A percentile compares a stretch with the other conserved stretches of the same genome.
Evolutionary conservation across 2,797 vertebrate species (phyloP).

Genomic region (Eulemur rubriventer): DNA sequence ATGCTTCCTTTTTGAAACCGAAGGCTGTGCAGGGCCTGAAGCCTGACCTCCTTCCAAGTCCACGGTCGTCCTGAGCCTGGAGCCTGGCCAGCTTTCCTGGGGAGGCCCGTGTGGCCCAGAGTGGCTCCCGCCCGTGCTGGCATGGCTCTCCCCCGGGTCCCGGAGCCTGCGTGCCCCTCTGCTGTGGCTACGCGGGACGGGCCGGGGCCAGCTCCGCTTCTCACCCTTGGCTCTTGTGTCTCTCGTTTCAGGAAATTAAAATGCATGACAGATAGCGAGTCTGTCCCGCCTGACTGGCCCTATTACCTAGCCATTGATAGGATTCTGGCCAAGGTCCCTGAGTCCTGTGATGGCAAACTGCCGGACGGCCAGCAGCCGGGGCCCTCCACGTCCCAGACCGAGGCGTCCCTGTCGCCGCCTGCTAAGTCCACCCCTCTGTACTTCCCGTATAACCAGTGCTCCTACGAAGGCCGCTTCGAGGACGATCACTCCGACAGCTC

Average conservation of each 20-base stretch:
- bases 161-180: not conserved
- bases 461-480: constrained; percentile 94
- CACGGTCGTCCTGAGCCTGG: not conserved
- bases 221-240: constrained; percentile 77
- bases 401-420: constrained; percentile 90
- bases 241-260: constrained; percentile 94
- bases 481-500: constrained; percentile 93
- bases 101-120: not conserved
- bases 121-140: not conserved
- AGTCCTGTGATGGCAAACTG: constrained; percentile 90
- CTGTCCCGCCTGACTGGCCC: constrained; percentile 94
- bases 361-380: constrained; percentile 91
- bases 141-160: not conserved
- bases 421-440: constrained; percentile 92
- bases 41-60: not conserved
- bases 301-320: constrained; percentile 97
- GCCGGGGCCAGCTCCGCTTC: constrained; percentile 43
- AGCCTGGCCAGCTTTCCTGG: not conserved
- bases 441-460: constrained; percentile 93
- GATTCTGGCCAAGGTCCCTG: constrained; percentile 95
- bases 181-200: not conserved
- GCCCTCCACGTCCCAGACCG: constrained; percentile 92
- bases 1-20: not conserved
- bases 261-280: constrained; percentile 90
- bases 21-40: not conserved